Evolutionary conservation across 23 tunicate species (phyloP), one percentile per base, ranked within the genome.

Genomic region (Botrylloides violaceus): DNA sequence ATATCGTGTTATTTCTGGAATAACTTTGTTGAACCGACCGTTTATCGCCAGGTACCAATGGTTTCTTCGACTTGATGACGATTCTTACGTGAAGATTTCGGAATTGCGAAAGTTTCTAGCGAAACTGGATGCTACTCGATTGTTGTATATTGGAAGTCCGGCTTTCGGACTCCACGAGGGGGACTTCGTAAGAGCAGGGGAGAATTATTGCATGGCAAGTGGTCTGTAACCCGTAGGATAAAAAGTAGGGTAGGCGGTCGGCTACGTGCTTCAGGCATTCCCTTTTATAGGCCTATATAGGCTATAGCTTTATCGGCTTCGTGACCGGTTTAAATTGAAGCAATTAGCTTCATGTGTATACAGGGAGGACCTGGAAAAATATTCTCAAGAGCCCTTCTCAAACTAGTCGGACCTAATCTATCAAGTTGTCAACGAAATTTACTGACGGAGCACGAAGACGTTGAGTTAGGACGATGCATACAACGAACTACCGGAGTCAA

Each of bases 21-120:
- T n/a, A n/a, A n/a, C n/a, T n/a, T n/a, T n/a, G n/a, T n/a, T n/a
- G n/a, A n/a, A n/a, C n/a, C n/a, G n/a, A n/a, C n/a, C 53, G 53
- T 43, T 43, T 43, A 9, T 68, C 26, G 22, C 18, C 74, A 90
- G 97, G 2, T 90, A 36, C 49, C 88, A 93, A 49, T 93, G 98
- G 98, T 93, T 93, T 75, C 71, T 93, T n/a, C 88, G 98, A 29
- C 33, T 86, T 65, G 98, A 93, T 60, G 98, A 93, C 64, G 98
- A 93, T 59, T 88, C 94, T 0, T 93, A 85, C 77, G 74, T 86
- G 1, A 81, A 93, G 24, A 15, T 60, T 2, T 79, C 81, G 6
- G 72, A 81, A 25, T 66, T 93, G 6, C 32, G 24, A 2, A 73
- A 60, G 62, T 66, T 85, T 56, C 70, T 93, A 32, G 66, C 61